These are phyloP conservation scores for Eurois occulta DNA, from an alignment of 2,888 invertebrate species.

Conservation along the genomic window DNA sequence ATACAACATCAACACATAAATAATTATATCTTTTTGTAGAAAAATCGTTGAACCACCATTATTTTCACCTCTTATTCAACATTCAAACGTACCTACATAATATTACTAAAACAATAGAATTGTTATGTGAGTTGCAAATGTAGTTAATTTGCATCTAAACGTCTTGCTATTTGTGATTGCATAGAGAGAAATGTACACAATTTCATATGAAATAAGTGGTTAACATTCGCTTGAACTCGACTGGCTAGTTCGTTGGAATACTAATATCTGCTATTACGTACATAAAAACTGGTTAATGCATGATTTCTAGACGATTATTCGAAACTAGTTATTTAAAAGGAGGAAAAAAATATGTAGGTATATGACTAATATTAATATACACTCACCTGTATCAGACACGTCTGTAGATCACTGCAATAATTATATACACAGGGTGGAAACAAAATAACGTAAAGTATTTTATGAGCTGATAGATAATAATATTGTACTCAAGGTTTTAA, in stretches of 20 bases:
- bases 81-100: background rate
- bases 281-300: slow-evolving; percentile 21
- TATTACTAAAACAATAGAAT: slow-evolving; percentile 41
- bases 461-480: background rate
- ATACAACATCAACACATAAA: background rate
- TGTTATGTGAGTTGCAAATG: slow-evolving; percentile 33
- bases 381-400: background rate
- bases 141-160: slow-evolving; percentile 54
- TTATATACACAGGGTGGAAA: background rate
- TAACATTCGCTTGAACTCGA: slow-evolving; percentile 29
- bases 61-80: slow-evolving; percentile 41
- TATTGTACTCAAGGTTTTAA: background rate
- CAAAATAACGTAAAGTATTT: background rate
- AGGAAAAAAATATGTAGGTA: background rate
- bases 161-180: slow-evolving; percentile 25
- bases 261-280: slow-evolving; percentile 13
- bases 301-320: slow-evolving; percentile 19
- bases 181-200: slow-evolving; percentile 33
- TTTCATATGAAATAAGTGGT: slow-evolving; percentile 15
- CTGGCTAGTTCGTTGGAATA: slow-evolving; percentile 9
- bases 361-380: background rate
- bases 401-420: background rate
- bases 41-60: background rate
- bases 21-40: slow-evolving; percentile 15
- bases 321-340: slow-evolving; percentile 16